Conservation (phyloP, 2,888 invertebrate species). For the Drosophila eohydei region DNA sequence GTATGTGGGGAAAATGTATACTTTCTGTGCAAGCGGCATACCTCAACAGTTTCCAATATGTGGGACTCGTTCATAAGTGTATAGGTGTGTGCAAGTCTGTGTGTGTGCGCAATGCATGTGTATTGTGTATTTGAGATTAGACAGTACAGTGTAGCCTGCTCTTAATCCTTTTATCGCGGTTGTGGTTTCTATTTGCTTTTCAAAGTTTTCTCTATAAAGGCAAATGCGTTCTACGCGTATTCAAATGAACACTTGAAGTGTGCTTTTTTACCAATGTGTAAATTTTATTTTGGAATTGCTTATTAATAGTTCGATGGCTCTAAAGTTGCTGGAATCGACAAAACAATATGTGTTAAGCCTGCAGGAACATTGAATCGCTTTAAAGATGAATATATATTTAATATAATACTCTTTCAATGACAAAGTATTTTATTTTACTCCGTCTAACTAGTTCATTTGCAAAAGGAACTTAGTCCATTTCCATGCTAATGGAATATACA, state of each 20-base stretch:
- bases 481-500: neutral
- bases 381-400: neutral
- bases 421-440: neutral
- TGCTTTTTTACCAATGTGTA: slow-evolving; percentile 9
- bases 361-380: neutral
- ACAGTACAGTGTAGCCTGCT: slow-evolving; percentile 21
- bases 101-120: neutral
- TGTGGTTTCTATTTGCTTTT: slow-evolving; percentile 41
- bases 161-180: slow-evolving; percentile 51
- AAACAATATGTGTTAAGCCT: too few relatives aligned
- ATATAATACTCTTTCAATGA: neutral
- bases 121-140: slow-evolving; percentile 29
- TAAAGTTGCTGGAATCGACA: neutral
- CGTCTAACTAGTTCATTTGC: neutral
- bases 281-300: neutral
- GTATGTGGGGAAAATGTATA: slow-evolving; percentile 47
- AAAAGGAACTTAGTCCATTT: neutral
- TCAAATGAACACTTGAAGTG: slow-evolving; percentile 48
- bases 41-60: slow-evolving; percentile 52
- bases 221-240: slow-evolving; percentile 26
- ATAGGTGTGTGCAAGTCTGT: neutral
- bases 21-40: slow-evolving; percentile 35
- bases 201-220: slow-evolving; percentile 33
- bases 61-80: slow-evolving; percentile 40
- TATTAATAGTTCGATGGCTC: neutral